These are phyloP conservation scores for Pipistrellus pipistrellus DNA, from an alignment of 2,797 vertebrate genomes.

Conservation along the genomic window DNA sequence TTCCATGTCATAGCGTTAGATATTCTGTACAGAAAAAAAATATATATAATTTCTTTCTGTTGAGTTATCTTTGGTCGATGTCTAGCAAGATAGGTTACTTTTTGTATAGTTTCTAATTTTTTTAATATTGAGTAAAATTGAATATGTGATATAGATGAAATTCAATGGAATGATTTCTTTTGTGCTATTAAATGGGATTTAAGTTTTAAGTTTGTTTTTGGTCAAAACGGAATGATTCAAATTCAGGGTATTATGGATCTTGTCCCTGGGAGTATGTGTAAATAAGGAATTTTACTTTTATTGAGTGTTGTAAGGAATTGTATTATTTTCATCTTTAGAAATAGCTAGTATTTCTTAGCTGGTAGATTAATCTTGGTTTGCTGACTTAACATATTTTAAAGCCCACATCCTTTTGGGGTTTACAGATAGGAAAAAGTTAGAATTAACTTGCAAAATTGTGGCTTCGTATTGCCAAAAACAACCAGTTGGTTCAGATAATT, in stretches of 20 bases:
- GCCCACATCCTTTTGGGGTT: slow-evolving; percentile 72
- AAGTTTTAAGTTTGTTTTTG: slow-evolving; percentile 86
- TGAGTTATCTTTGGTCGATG: slow-evolving; percentile 81
- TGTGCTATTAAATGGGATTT: slow-evolving; percentile 81
- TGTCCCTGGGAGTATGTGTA: slow-evolving; percentile 73
- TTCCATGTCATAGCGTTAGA: slow-evolving; percentile 6
- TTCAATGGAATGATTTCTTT: neutral
- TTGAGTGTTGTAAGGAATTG: slow-evolving; percentile 40
- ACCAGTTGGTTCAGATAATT: slow-evolving; percentile 69
- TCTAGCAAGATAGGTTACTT: neutral
- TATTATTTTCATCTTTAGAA: slow-evolving; percentile 78
- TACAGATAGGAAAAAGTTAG: slow-evolving; percentile 66
- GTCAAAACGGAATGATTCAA: slow-evolving; percentile 82
- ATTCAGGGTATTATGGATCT: slow-evolving; percentile 84
- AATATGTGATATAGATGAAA: slow-evolving; percentile 76
- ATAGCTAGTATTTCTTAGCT: slow-evolving; percentile 66
- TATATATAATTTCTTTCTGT: slow-evolving; percentile 80
- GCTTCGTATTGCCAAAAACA: slow-evolving; percentile 71
- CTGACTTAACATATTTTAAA: slow-evolving; percentile 75
- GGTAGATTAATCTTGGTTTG: slow-evolving; percentile 68
- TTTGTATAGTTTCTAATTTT: slow-evolving; percentile 60
- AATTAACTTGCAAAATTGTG: slow-evolving; percentile 58
- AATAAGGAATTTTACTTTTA: slow-evolving; percentile 70
- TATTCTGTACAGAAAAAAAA: slow-evolving; percentile 26
- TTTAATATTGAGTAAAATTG: slow-evolving; percentile 78